phyloP scores from a whole-genome alignment of 2,888 invertebrate species.

The Fissipunctia ypsillon region DNA sequence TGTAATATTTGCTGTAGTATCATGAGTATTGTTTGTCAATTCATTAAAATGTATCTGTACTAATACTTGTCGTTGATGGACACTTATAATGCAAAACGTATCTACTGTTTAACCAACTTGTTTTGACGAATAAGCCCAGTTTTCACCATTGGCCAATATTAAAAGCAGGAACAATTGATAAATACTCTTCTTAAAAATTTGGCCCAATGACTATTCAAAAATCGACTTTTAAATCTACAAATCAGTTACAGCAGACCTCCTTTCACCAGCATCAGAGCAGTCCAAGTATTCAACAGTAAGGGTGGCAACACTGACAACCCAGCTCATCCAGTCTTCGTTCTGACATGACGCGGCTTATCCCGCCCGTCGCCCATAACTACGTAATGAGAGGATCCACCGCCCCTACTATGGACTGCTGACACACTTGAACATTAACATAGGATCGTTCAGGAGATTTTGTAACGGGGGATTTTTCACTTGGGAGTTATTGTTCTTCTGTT shows the following conservation, averaged over 20 bases:
- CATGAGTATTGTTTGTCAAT: neutral
- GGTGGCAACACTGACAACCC: constrained; percentile 62
- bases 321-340: constrained; percentile 63
- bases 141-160: neutral
- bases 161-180: neutral
- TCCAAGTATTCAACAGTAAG: constrained; percentile 56
- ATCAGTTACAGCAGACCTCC: constrained; percentile 25
- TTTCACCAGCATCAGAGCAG: constrained; percentile 44
- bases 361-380: constrained; percentile 75
- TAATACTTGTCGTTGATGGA: neutral
- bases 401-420: constrained; percentile 64
- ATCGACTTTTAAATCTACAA: neutral
- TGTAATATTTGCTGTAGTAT: constrained; percentile 11
- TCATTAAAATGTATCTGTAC: neutral
- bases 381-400: constrained; percentile 74
- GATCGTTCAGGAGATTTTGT: constrained; percentile 44
- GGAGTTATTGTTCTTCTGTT: constrained; percentile 23
- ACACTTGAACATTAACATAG: constrained; percentile 52
- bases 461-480: constrained; percentile 17
- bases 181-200: neutral
- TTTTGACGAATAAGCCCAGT: neutral
- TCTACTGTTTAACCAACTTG: neutral
- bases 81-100: neutral
- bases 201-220: neutral
- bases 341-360: constrained; percentile 72